Percentiles rank a stretch among this genome's conserved stretches.
These are phyloP conservation scores for Timandra comae DNA, from an alignment of 2,888 invertebrate species.

Conservation along the genomic window DNA sequence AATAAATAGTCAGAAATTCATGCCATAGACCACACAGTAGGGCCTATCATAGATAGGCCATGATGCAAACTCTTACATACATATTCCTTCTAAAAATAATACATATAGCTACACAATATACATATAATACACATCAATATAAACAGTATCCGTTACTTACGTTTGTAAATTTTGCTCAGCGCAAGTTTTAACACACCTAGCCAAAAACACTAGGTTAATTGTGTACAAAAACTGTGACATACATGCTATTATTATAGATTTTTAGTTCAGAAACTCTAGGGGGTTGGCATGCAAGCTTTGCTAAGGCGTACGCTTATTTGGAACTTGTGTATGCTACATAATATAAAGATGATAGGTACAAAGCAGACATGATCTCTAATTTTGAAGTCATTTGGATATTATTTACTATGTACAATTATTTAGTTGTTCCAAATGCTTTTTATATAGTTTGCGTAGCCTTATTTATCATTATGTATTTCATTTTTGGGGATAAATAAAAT, in stretches of 20 bases:
- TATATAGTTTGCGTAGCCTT: too few relatives aligned
- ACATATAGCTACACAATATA: not conserved
- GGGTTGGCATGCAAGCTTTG: constrained; percentile 34
- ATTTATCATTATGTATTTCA: too few relatives aligned
- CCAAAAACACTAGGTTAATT: constrained; percentile 64
- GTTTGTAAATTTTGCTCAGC: constrained; percentile 68
- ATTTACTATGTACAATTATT: too few relatives aligned
- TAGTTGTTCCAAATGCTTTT: too few relatives aligned
- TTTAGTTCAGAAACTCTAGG: constrained; percentile 17
- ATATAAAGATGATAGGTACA: too few relatives aligned
- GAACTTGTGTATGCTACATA: too few relatives aligned
- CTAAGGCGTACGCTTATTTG: too few relatives aligned
- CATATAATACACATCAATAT: constrained; percentile 14
- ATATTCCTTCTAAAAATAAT: not conserved
- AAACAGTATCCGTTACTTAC: constrained; percentile 53
- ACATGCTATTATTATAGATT: constrained; percentile 27
- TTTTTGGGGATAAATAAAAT: too few relatives aligned
- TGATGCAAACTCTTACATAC: not conserved
- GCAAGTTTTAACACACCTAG: constrained; percentile 70
- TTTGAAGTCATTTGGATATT: too few relatives aligned
- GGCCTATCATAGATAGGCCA: not conserved
- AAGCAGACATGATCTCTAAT: too few relatives aligned
- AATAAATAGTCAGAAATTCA: constrained; percentile 13
- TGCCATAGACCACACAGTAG: constrained; percentile 7
- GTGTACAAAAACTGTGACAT: constrained; percentile 31